Percentiles rank a stretch among this genome's conserved stretches.
Conservation (phyloP, 2,113 vertebrate species). For the Myotis brandtii region DNA sequence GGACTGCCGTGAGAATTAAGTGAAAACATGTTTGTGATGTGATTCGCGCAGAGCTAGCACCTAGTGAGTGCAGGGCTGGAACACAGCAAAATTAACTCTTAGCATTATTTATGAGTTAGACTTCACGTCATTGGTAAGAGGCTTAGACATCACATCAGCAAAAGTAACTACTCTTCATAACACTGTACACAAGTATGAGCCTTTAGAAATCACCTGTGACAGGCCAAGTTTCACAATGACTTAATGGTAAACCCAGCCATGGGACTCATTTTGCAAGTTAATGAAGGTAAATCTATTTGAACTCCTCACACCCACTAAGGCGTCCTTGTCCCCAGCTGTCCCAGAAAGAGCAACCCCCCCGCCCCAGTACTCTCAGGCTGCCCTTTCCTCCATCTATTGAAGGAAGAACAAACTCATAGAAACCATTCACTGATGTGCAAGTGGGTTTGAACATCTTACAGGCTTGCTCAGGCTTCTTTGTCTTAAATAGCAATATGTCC, state of each 20-base stretch:
- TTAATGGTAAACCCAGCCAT: background rate
- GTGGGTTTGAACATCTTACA: conserved; percentile 27
- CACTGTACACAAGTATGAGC: background rate
- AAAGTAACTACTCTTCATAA: background rate
- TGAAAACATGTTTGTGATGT: background rate
- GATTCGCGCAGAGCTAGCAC: background rate
- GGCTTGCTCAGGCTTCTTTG: background rate
- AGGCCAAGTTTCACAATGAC: background rate
- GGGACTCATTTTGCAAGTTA: background rate
- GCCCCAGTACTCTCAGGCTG: background rate
- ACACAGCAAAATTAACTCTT: background rate
- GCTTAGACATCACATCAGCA: background rate
- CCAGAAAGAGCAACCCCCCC: background rate
- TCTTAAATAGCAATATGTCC: background rate
- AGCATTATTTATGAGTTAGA: background rate
- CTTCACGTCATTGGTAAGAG: background rate
- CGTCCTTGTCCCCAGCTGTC: background rate
- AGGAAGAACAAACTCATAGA: conserved; percentile 25
- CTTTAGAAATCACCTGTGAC: conserved; percentile 14
- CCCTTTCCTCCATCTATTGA: background rate
- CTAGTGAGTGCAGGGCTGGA: background rate
- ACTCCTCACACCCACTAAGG: background rate
- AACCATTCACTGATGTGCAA: background rate
- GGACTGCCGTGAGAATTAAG: background rate
- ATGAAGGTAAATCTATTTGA: background rate